phyloP scores from a whole-genome alignment of 2,888 invertebrate genomes.

The Diarsia rubi region DNA sequence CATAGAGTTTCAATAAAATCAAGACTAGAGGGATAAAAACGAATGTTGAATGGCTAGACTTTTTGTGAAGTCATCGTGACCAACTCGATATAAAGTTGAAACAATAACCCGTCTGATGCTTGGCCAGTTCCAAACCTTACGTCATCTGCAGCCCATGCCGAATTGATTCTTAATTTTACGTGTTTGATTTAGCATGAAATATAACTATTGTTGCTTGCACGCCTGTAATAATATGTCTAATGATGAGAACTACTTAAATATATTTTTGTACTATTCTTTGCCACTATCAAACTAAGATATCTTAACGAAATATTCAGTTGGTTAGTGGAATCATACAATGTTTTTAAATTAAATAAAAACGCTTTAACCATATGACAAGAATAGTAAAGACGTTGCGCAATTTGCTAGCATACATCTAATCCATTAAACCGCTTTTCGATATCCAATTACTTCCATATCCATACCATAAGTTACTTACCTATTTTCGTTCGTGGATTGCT shows the following conservation, averaged over 20 bases:
- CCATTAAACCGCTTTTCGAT: conserved; percentile 63
- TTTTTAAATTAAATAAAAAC: not conserved
- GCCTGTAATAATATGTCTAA: not conserved
- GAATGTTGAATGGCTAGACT: conserved; percentile 51
- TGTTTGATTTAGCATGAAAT: conserved; percentile 70
- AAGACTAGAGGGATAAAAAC: conserved; percentile 37
- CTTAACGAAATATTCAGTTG: not conserved
- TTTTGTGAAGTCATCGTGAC: conserved; percentile 72
- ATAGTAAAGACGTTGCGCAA: conserved; percentile 54
- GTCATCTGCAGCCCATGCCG: conserved; percentile 78
- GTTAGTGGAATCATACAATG: not conserved
- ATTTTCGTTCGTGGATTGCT: conserved; percentile 72
- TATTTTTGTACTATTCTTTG: conserved; percentile 7
- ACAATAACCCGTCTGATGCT: conserved; percentile 73
- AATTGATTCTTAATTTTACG: conserved; percentile 83
- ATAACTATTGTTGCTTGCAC: conserved; percentile 52
- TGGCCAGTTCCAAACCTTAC: conserved; percentile 72
- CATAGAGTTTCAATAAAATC: conserved; percentile 29
- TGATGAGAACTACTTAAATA: conserved; percentile 18
- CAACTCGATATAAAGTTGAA: conserved; percentile 63
- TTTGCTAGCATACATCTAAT: conserved; percentile 54
- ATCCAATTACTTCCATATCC: conserved; percentile 73
- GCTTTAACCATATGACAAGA: conserved; percentile 23
- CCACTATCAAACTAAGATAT: not conserved
- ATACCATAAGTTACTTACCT: conserved; percentile 77